phyloP scores from a whole-genome alignment of 2,113 vertebrate species.

The Plotosus lineatus region DNA sequence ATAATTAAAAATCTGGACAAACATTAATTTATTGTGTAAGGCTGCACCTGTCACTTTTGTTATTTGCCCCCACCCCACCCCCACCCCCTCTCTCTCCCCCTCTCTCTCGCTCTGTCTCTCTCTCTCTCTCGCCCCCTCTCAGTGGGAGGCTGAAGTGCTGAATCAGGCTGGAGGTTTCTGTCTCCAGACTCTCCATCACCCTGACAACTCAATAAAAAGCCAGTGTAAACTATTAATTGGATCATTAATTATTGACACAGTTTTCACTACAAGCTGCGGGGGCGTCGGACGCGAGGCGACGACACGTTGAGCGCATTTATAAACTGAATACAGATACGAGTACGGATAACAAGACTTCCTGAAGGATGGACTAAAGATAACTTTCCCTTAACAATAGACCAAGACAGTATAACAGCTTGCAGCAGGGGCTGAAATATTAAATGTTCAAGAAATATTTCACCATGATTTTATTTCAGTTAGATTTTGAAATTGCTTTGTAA shows the following conservation, averaged over 20 bases:
- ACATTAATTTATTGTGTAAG: background rate
- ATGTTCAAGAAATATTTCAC: background rate
- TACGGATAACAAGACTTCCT: conserved; percentile 34
- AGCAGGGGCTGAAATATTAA: background rate
- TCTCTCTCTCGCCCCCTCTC: conserved; percentile 51
- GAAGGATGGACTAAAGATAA: background rate
- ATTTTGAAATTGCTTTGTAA: too few relatives aligned
- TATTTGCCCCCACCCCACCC: background rate
- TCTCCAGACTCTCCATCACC: conserved; percentile 76
- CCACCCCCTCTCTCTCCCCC: background rate
- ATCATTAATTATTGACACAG: conserved; percentile 83
- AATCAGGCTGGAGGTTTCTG: conserved; percentile 67
- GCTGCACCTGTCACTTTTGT: background rate
- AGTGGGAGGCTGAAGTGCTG: conserved; percentile 70
- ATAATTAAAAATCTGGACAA: background rate
- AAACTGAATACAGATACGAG: conserved; percentile 44
- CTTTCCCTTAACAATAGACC: background rate
- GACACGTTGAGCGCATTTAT: conserved; percentile 60
- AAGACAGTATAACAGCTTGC: background rate
- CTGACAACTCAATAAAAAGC: conserved; percentile 83
- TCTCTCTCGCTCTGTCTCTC: conserved; percentile 54
- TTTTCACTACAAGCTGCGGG: conserved; percentile 72
- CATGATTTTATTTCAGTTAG: background rate
- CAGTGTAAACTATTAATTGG: conserved; percentile 84
- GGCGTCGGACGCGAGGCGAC: conserved; percentile 14